Evolutionary conservation across 1,140 invertebrate genomes (phyloP).

Genomic region (Heliconius congener): DNA sequence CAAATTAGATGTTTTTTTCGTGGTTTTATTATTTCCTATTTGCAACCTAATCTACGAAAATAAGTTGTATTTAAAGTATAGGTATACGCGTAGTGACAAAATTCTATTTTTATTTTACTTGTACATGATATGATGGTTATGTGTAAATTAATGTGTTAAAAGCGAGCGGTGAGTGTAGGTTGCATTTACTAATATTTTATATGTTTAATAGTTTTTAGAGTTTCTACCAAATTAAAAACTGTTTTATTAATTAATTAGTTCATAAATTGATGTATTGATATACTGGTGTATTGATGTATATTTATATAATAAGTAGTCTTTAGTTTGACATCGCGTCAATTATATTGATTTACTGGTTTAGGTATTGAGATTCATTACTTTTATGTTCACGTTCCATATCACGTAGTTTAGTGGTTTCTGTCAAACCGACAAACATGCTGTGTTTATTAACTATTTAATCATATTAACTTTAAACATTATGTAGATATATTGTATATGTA

Average conservation of each 20-base stretch:
- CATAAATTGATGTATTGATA: slow-evolving; percentile 36
- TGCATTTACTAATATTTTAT: slow-evolving; percentile 81
- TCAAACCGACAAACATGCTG: slow-evolving; percentile 60
- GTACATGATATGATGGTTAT: slow-evolving; percentile 51
- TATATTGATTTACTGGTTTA: slow-evolving; percentile 54
- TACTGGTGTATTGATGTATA: slow-evolving; percentile 23
- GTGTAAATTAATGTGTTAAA: slow-evolving; percentile 49
- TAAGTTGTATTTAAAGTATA: slow-evolving; percentile 16
- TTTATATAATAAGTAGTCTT: slow-evolving; percentile 38
- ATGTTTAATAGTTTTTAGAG: slow-evolving; percentile 58
- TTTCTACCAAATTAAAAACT: slow-evolving; percentile 68
- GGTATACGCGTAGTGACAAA: slow-evolving; percentile 38
- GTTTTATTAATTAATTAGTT: slow-evolving; percentile 49
- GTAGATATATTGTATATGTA: slow-evolving; percentile 53
- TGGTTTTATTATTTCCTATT: slow-evolving; percentile 23
- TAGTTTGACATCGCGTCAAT: slow-evolving; percentile 66
- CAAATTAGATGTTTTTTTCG: slow-evolving; percentile 44
- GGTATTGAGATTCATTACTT: slow-evolving; percentile 49
- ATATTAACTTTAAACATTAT: slow-evolving; percentile 58
- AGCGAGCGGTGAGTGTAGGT: slow-evolving; percentile 60
- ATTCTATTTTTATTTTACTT: slow-evolving; percentile 40
- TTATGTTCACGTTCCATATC: slow-evolving; percentile 68
- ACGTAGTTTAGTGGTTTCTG: slow-evolving; percentile 53
- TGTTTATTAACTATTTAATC: slow-evolving; percentile 64
- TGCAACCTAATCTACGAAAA: slow-evolving; percentile 7